Evolutionary conservation across 2,888 invertebrate species (phyloP).

Genomic region (Coelopa pilipes): DNA sequence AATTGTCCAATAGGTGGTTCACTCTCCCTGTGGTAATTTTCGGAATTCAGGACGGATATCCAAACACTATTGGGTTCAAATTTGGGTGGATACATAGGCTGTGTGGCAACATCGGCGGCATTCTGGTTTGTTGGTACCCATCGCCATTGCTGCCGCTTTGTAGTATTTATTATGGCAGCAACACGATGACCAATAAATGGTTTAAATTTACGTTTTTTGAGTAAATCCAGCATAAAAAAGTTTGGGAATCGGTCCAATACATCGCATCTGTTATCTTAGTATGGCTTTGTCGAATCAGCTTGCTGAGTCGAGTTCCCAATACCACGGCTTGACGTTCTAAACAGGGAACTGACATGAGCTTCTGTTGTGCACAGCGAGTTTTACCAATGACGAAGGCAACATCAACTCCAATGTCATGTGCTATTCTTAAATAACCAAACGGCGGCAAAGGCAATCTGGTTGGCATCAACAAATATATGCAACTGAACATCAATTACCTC

Average conservation of each 20-base stretch:
- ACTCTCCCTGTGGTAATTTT: background rate
- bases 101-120: slow-evolving; percentile 48
- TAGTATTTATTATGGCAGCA: slow-evolving; percentile 43
- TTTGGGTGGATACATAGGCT: slow-evolving; percentile 36
- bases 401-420: background rate
- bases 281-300: slow-evolving; percentile 27
- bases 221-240: too few species aligned
- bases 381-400: slow-evolving; percentile 32
- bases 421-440: too few species aligned
- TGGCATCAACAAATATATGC: too few species aligned
- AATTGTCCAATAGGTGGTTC: background rate
- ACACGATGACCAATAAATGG: slow-evolving; percentile 48
- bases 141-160: slow-evolving; percentile 45
- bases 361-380: slow-evolving; percentile 36
- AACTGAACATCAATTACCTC: too few species aligned
- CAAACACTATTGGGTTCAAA: slow-evolving; percentile 31
- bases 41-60: slow-evolving; percentile 36
- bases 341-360: slow-evolving; percentile 36
- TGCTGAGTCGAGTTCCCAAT: slow-evolving; percentile 34
- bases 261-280: background rate
- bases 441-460: too few species aligned
- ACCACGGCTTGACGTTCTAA: slow-evolving; percentile 42
- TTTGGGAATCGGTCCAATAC: slow-evolving; percentile 42
- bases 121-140: slow-evolving; percentile 43
- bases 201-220: slow-evolving; percentile 43